These are phyloP conservation scores for Enteromius anoplus DNA, from an alignment of 2,797 vertebrate species.

Conservation along the genomic window DNA sequence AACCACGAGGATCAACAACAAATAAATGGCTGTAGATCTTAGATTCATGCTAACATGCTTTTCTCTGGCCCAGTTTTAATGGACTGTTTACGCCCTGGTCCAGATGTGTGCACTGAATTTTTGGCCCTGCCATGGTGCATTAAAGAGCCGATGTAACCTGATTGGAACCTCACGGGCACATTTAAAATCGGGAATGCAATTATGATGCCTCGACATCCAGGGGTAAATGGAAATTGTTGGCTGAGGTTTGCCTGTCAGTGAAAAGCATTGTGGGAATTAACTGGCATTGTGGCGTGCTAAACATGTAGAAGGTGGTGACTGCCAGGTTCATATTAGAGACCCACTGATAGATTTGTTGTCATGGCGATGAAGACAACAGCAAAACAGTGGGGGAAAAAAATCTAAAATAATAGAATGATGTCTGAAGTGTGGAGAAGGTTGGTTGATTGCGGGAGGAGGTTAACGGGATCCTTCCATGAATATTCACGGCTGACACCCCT, in stretches of 20 bases:
- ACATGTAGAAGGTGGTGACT: slow-evolving; percentile 66
- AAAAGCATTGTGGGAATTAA: slow-evolving; percentile 66
- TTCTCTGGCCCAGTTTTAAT: slow-evolving; percentile 27
- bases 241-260: slow-evolving; percentile 59
- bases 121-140: slow-evolving; percentile 32
- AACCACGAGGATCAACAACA: slow-evolving; percentile 22
- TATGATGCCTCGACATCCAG: slow-evolving; percentile 56
- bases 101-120: slow-evolving; percentile 26
- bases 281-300: slow-evolving; percentile 58
- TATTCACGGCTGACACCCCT: slow-evolving; percentile 68
- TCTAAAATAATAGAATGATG: slow-evolving; percentile 41
- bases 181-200: slow-evolving; percentile 60
- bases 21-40: slow-evolving; percentile 22
- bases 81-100: slow-evolving; percentile 47
- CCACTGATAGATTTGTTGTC: slow-evolving; percentile 57
- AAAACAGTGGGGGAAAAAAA: slow-evolving; percentile 8
- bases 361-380: slow-evolving; percentile 55
- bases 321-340: slow-evolving; percentile 52
- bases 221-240: slow-evolving; percentile 51
- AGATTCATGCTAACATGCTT: slow-evolving; percentile 4
- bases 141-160: slow-evolving; percentile 55
- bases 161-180: slow-evolving; percentile 59
- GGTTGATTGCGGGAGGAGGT: slow-evolving; percentile 66
- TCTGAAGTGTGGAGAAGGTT: slow-evolving; percentile 62
- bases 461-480: slow-evolving; percentile 65